Conservation (phyloP, 2,113 vertebrate species). For the Coptodon bakossiorum region DNA sequence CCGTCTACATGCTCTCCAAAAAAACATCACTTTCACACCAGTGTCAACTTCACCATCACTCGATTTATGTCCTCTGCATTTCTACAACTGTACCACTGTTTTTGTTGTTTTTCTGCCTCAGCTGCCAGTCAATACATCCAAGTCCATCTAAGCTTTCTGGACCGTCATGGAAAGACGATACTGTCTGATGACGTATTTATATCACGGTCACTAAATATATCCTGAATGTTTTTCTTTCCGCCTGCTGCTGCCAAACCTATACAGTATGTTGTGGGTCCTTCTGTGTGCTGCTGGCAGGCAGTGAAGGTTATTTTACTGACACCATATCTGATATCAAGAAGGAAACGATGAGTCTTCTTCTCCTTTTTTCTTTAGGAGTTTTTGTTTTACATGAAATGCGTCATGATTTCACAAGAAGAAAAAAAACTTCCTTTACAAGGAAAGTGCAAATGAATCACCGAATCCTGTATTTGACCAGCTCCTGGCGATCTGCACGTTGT, state of each 20-base stretch:
- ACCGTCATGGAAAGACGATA: slow-evolving; percentile 38
- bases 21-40: neutral
- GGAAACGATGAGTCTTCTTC: neutral
- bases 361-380: neutral
- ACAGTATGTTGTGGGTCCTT: neutral
- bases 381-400: neutral
- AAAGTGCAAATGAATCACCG: neutral
- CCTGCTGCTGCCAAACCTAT: slow-evolving; percentile 1
- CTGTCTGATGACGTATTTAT: neutral
- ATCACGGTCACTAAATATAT: slow-evolving; percentile 50
- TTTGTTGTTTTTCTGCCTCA: slow-evolving; percentile 4
- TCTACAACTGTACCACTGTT: neutral
- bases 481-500: neutral
- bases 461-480: neutral
- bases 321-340: neutral
- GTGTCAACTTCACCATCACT: neutral
- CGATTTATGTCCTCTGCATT: neutral
- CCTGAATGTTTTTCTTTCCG: neutral
- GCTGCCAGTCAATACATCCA: neutral
- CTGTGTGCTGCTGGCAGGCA: neutral
- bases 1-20: neutral
- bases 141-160: neutral
- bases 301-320: neutral
- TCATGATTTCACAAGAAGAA: neutral
- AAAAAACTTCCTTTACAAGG: neutral